Conservation (phyloP, 1,140 invertebrate genomes). For the Megalonaias nervosa region DNA sequence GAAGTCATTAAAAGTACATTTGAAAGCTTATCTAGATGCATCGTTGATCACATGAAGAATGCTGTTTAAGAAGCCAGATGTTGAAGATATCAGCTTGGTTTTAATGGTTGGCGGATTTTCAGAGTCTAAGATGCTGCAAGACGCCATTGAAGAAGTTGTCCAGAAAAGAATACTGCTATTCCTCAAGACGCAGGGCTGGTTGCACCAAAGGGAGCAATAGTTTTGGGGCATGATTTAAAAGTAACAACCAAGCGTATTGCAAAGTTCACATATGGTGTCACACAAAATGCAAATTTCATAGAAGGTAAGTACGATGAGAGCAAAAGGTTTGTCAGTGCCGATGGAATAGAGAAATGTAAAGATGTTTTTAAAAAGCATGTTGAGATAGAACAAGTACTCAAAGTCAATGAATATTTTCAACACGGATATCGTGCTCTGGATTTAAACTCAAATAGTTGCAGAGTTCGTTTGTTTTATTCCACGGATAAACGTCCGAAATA, state of each 20-base stretch:
- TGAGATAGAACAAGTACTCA: constrained; percentile 20
- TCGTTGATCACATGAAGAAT: neutral
- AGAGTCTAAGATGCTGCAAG: constrained; percentile 8
- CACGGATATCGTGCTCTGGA: constrained; percentile 21
- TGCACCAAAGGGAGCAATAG: constrained; percentile 15
- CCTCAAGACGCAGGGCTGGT: constrained; percentile 11
- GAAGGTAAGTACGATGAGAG: constrained; percentile 13
- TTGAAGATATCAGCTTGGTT: neutral
- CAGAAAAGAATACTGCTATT: neutral
- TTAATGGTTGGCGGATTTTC: constrained; percentile 23
- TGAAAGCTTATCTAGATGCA: neutral
- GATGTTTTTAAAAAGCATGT: constrained; percentile 30
- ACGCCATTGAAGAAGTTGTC: neutral
- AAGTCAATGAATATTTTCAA: constrained; percentile 1
- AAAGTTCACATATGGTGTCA: neutral
- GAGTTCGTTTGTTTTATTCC: constrained; percentile 21
- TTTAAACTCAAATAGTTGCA: constrained; percentile 7
- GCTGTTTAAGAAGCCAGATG: neutral
- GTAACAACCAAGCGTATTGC: neutral
- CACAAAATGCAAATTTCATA: constrained; percentile 6
- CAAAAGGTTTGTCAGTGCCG: constrained; percentile 8
- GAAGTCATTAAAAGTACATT: neutral
- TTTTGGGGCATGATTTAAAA: constrained; percentile 2
- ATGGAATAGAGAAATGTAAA: constrained; percentile 13
- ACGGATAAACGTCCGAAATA: constrained; percentile 22